phyloP scores from a whole-genome alignment of 1,140 invertebrate genomes.

The Carposina sasakii region DNA sequence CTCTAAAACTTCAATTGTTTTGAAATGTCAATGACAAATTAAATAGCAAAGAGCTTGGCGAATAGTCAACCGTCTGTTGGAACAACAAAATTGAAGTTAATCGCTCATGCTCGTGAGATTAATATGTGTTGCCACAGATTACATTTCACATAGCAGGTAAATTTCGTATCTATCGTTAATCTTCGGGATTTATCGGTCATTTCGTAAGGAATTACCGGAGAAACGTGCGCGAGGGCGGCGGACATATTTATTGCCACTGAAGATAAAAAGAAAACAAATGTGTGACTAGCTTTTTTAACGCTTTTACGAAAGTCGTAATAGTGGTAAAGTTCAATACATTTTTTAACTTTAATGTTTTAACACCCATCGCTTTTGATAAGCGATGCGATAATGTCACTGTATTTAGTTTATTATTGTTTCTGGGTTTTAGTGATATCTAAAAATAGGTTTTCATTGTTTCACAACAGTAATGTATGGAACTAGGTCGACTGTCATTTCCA shows the following conservation, averaged over 20 bases:
- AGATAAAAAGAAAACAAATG: slow-evolving; percentile 50
- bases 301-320: slow-evolving; percentile 23
- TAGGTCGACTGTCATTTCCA: slow-evolving; percentile 27
- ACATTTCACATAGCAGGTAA: slow-evolving; percentile 55
- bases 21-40: too few relatives aligned
- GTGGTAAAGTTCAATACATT: neutral
- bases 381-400: neutral
- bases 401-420: too few relatives aligned
- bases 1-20: too few relatives aligned
- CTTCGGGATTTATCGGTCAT: slow-evolving; percentile 58
- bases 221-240: slow-evolving; percentile 40
- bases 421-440: too few relatives aligned
- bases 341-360: neutral
- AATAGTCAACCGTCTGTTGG: too few relatives aligned
- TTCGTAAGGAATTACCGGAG: slow-evolving; percentile 47
- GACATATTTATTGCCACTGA: slow-evolving; percentile 57
- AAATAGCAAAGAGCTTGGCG: too few relatives aligned
- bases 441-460: too few relatives aligned
- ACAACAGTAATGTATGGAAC: slow-evolving; percentile 10
- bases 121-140: slow-evolving; percentile 56
- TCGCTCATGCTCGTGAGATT: slow-evolving; percentile 59
- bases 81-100: too few relatives aligned
- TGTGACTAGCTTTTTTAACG: slow-evolving; percentile 42
- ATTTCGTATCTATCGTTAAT: slow-evolving; percentile 63
- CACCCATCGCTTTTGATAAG: neutral